Evolutionary conservation across 1,140 invertebrate genomes (phyloP), one percentile per base, ranked within the genome.

Genomic region (Mamestra configurata): DNA sequence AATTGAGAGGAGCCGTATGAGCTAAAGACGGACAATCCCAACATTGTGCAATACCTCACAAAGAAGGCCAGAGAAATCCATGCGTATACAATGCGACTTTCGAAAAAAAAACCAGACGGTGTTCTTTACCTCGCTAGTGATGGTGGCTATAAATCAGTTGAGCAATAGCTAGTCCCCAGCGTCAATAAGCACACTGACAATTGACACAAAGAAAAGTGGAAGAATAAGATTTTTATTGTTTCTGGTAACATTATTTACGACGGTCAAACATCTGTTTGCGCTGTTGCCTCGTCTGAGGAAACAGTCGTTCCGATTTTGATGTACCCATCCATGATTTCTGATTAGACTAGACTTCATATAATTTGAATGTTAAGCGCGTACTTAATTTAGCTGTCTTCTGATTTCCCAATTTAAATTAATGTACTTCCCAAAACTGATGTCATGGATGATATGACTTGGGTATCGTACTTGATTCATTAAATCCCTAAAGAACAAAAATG

Each of bases 41-140:
- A 85, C 83, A 89, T 92, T 92, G 90, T 91, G 90, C 90, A 93
- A 92, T 64, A 37, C 83, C 81, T 89, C 81, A 93, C 90, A 94
- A 93, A 89, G 83, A 85, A 90, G 85, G 85, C 87, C 88, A 84
- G 90, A 88, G 89, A 91, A 91, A 92, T 87, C 68, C 68, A 53
- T 51, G 24, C 27, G 49, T 71, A 46, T 76, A 61, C 75, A 61
- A 64, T 64, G 59, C 59, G 55, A 77, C 59, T 77, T 77, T 66
- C 75, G 59, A 77, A 77, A 77, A 77, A 64, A 66, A 66, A 49
- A 46, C 55, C 27, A 49, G 75, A 53, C 57, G 57, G 57, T 53
- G 59, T 77, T 77, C 59, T 77, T 64, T 66, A 77, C 18, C 22
- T 61, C 37, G 53, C 35, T 49, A 40, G 46, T 53, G 72, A 77